Evolutionary conservation across 2,797 vertebrate species (phyloP), one percentile per base, ranked within the genome.

Genomic region (Silurus lanzhouensis): DNA sequence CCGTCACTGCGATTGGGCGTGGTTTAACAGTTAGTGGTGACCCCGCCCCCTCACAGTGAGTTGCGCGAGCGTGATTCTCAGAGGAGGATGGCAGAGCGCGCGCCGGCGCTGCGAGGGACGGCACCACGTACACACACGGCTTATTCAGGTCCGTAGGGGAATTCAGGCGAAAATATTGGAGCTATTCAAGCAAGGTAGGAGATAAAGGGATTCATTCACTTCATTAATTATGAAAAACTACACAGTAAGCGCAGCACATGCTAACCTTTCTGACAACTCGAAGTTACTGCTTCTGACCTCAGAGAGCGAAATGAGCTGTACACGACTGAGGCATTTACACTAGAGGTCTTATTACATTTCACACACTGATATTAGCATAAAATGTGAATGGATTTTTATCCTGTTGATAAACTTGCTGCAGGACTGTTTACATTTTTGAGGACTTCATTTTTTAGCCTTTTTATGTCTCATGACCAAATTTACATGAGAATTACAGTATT

Each of bases 191-290:
- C 71, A 58, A 86, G 85, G 85, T 86, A 74, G 67, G 81, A 27
- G 75, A 57, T 4, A 8, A 67, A 82, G 27, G 44, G 13, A 68
- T 86, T 55, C 25, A 58, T 78, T 38, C 22, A 13, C 72, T 70
- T 83, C 25, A 38, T 68, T 79, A 72, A 83, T 86, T 20, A 57
- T 79, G 14, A 77, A 64, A 55, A 67, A 19, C 5, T 63, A 4
- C 58, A 55, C 46, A 27, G 55, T 78, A 70, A 66, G 38, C 17
- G 31, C 27, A 60, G 27, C 58, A 17, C 57, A 76, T 60, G 71
- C 61, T 77, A 68, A 60, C 52, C 79, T 77, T 84, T 81, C 8
- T 77, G 80, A 82, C 80, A 76, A 61, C 64, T 61, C n/a, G 72
- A 77, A 82, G 63, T 81, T 55, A 19, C n/a, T 27, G 31, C 7